A percentile compares a stretch with the other conserved stretches of the same genome.
Conservation (phyloP, 2,888 invertebrate species). For the Ophioninae sp. region DNA sequence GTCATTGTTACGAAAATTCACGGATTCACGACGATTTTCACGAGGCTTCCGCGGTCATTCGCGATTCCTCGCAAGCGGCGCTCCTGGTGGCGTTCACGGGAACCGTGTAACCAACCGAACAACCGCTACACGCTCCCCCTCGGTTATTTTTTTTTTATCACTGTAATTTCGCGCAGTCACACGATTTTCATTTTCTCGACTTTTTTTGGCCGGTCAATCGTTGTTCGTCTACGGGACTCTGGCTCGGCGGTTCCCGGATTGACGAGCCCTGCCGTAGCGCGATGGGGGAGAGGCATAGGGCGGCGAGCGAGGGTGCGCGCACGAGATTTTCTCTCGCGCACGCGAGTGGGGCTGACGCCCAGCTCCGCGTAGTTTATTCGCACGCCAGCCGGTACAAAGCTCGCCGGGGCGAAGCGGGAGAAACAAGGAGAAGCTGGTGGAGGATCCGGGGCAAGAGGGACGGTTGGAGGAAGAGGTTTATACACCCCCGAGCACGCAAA, state of each 20-base stretch:
- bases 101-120: background rate
- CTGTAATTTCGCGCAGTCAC: background rate
- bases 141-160: background rate
- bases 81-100: background rate
- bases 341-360: constrained; percentile 72
- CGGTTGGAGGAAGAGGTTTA: background rate
- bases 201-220: background rate
- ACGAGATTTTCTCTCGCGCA: constrained; percentile 66
- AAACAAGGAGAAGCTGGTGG: background rate
- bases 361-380: constrained; percentile 65
- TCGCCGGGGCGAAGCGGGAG: background rate
- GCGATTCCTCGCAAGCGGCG: background rate
- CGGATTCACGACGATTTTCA: background rate
- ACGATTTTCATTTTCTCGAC: background rate
- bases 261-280: background rate
- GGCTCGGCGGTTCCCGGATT: background rate
- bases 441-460: background rate
- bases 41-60: background rate
- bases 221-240: background rate
- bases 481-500: constrained; percentile 4
- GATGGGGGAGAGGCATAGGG: background rate
- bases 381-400: constrained; percentile 26
- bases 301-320: constrained; percentile 61
- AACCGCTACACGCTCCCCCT: background rate
- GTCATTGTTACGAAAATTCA: background rate